These are phyloP conservation scores for Leptinotarsa juncta DNA, from an alignment of 2,888 invertebrate species.

Conservation along the genomic window DNA sequence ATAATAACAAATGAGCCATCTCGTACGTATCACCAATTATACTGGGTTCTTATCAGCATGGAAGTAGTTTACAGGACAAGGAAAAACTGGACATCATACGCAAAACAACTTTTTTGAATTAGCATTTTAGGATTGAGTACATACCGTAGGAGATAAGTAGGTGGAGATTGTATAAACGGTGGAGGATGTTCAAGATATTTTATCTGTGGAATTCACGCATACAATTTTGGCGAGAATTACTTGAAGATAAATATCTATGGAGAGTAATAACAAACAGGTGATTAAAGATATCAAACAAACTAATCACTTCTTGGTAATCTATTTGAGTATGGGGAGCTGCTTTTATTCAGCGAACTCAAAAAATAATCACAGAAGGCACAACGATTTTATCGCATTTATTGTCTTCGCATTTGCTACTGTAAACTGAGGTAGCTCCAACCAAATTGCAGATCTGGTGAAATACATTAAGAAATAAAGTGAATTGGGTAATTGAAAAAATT, in stretches of 20 bases:
- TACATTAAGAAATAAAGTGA: too few species aligned
- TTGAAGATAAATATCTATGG: neutral
- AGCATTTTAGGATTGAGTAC: slow-evolving; percentile 13
- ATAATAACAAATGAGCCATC: slow-evolving; percentile 37
- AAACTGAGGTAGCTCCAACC: too few species aligned
- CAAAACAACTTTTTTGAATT: slow-evolving; percentile 8
- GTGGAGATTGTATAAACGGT: neutral
- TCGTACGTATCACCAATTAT: slow-evolving; percentile 45
- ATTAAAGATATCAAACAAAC: neutral
- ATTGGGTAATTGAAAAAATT: too few species aligned
- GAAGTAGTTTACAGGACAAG: slow-evolving; percentile 6
- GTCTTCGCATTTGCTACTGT: too few species aligned
- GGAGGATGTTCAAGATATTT: neutral
- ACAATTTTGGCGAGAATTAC: neutral
- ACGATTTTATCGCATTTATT: too few species aligned
- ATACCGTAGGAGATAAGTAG: slow-evolving; percentile 4
- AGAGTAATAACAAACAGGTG: neutral
- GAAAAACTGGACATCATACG: slow-evolving; percentile 5
- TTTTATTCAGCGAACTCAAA: too few species aligned
- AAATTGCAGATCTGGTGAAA: too few species aligned
- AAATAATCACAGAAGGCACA: too few species aligned
- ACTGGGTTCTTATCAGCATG: slow-evolving; percentile 31
- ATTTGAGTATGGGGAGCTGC: neutral
- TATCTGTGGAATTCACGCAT: neutral
- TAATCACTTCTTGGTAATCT: neutral